Percentiles rank a stretch among this genome's conserved stretches.
phyloP scores from a whole-genome alignment of 2,113 vertebrate species.

The Oceanodroma tethys region DNA sequence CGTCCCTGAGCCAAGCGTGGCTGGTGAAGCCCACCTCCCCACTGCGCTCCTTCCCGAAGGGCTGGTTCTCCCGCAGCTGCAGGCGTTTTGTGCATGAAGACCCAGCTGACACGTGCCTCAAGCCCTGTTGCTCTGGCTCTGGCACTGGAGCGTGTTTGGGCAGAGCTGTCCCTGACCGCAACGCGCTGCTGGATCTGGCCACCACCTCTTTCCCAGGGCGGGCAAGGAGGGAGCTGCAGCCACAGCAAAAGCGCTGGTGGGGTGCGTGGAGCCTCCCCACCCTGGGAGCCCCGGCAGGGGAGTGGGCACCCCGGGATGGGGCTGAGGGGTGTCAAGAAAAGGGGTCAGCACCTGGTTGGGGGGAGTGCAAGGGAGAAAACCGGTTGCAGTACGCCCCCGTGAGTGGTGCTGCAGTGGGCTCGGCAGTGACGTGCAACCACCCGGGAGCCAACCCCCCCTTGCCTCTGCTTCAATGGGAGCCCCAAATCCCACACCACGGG shows the following conservation, averaged over 20 bases:
- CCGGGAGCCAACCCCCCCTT: background rate
- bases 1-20: accelerated
- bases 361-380: too few species aligned
- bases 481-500: background rate
- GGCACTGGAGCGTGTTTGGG: background rate
- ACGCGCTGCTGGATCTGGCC: background rate
- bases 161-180: background rate
- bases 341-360: background rate
- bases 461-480: accelerated
- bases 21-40: background rate
- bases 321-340: background rate
- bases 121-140: background rate
- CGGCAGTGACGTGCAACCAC: accelerated
- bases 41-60: accelerated
- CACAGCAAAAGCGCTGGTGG: background rate
- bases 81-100: accelerated
- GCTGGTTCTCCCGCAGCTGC: background rate
- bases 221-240: background rate
- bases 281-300: accelerated
- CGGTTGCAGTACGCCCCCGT: background rate
- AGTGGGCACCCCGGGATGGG: accelerated
- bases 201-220: background rate
- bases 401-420: accelerated
- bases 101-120: background rate
- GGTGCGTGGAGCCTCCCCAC: background rate